These are phyloP conservation scores for Drosophila mayaguana DNA, from an alignment of 2,888 invertebrate genomes.

Conservation along the genomic window DNA sequence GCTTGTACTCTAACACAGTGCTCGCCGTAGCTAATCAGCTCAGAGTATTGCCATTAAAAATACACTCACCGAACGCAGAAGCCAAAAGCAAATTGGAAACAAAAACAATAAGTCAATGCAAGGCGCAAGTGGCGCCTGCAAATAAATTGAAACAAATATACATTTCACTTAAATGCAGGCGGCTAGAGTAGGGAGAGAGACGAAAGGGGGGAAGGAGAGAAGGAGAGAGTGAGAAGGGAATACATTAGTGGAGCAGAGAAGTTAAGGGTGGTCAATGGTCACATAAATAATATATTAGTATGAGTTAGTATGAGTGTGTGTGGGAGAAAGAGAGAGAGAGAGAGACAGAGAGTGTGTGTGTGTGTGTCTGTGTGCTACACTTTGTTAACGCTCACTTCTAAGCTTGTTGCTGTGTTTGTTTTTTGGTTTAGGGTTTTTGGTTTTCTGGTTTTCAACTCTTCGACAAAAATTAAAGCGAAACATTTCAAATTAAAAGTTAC, in stretches of 20 bases:
- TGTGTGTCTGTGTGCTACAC: constrained; percentile 26
- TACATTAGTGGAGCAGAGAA: neutral
- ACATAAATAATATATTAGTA: constrained; percentile 56
- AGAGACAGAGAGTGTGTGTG: neutral
- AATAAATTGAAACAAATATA: constrained; percentile 54
- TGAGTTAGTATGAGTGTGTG: constrained; percentile 14
- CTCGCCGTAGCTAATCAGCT: constrained; percentile 23
- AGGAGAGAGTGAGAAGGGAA: neutral
- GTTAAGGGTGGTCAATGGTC: constrained; percentile 17
- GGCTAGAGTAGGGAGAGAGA: neutral
- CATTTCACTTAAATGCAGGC: constrained; percentile 47
- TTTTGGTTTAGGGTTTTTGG: constrained; percentile 36
- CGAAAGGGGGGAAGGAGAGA: neutral
- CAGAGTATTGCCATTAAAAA: constrained; percentile 12
- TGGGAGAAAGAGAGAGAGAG: neutral
- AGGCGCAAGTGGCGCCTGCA: constrained; percentile 32
- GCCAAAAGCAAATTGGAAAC: constrained; percentile 28
- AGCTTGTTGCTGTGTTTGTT: constrained; percentile 20
- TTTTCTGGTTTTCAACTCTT: constrained; percentile 22
- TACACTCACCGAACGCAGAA: constrained; percentile 18
- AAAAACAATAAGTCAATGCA: constrained; percentile 51
- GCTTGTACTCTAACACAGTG: neutral
- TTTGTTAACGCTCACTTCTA: constrained; percentile 25
- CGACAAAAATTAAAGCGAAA: constrained; percentile 12
- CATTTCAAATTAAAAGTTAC: constrained; percentile 44